Evolutionary conservation across 2,888 invertebrate genomes (phyloP).

Genomic region (Apodemia zela): DNA sequence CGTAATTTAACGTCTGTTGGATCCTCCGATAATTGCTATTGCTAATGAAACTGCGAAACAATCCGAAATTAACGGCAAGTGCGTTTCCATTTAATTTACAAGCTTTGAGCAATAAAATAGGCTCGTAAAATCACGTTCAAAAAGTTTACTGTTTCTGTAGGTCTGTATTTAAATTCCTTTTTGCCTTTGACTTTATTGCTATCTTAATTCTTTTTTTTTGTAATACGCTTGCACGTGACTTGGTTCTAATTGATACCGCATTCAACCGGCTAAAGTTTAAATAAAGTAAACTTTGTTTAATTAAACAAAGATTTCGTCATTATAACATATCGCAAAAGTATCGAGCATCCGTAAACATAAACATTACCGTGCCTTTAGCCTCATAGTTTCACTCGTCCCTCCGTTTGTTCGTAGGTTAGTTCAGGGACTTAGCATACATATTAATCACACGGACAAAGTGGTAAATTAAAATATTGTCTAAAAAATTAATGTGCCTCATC

Average conservation of each 20-base stretch:
- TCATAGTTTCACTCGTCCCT: too few species aligned
- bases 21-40: conserved; percentile 1
- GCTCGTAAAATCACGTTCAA: conserved; percentile 5
- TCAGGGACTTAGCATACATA: too few species aligned
- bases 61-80: conserved; percentile 1
- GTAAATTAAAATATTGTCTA: too few species aligned
- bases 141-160: background rate
- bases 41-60: conserved; percentile 5
- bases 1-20: conserved; percentile 4
- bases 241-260: background rate
- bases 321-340: too few species aligned
- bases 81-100: conserved; percentile 2
- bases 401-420: too few species aligned
- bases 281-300: too few species aligned
- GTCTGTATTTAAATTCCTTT: conserved; percentile 1
- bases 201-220: background rate
- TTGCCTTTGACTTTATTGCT: background rate
- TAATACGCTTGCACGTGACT: background rate
- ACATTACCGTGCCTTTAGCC: too few species aligned
- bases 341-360: too few species aligned
- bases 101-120: conserved; percentile 4
- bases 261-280: too few species aligned
- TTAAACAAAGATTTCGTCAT: too few species aligned
- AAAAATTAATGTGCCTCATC: too few species aligned
- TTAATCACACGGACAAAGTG: too few species aligned